Percentiles rank a stretch among this genome's conserved stretches.
These are phyloP conservation scores for Sebastes wilsoni DNA, from an alignment of 2,797 vertebrate genomes.

Conservation along the genomic window DNA sequence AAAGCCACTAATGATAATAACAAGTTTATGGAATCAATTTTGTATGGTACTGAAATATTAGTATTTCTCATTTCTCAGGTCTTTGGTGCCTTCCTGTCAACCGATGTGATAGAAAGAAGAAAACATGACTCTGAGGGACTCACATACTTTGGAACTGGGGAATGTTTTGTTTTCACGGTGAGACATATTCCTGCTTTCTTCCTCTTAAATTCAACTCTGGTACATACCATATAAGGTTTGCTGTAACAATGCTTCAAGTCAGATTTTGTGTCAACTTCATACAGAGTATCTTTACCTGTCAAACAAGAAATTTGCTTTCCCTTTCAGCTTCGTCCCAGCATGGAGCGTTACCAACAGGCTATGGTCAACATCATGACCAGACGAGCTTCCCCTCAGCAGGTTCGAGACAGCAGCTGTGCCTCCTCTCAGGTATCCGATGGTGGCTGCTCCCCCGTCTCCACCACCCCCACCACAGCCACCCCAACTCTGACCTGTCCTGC, in stretches of 20 bases:
- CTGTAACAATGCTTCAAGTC: neutral
- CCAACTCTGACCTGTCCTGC: constrained; percentile 46
- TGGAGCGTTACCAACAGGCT: constrained; percentile 86
- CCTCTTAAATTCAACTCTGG: neutral
- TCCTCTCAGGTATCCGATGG: constrained; percentile 53
- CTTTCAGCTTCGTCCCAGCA: constrained; percentile 84
- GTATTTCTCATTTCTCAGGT: constrained; percentile 74
- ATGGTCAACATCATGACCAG: constrained; percentile 84
- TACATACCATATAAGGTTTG: neutral
- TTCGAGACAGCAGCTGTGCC: neutral
- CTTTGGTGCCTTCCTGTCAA: constrained; percentile 88
- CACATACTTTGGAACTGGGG: constrained; percentile 87
- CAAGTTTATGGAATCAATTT: neutral
- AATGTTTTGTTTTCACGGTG: constrained; percentile 91
- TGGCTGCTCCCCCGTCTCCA: constrained; percentile 26
- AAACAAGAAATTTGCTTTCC: neutral
- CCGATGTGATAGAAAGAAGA: constrained; percentile 84
- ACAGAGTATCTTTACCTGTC: fast-evolving
- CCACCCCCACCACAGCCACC: neutral
- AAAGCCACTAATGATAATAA: neutral
- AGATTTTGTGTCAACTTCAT: neutral
- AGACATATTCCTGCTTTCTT: constrained; percentile 47
- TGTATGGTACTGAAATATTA: neutral
- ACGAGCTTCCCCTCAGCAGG: constrained; percentile 51
- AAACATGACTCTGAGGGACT: constrained; percentile 66